These are phyloP conservation scores for Danio rerio DNA, from an alignment of 2,113 vertebrate genomes.

Conservation along the genomic window DNA sequence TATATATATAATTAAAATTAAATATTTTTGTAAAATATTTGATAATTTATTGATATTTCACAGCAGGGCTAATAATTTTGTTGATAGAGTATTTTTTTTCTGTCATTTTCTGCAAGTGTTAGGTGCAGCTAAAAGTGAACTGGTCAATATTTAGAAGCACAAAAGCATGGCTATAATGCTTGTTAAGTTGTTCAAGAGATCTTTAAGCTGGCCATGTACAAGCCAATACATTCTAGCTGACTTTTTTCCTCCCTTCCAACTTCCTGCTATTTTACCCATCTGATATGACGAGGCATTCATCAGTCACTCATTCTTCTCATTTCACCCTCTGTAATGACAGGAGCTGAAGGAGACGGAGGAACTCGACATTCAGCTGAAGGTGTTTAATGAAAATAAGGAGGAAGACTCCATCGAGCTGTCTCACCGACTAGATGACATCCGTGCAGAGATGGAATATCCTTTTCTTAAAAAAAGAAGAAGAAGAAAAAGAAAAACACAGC, in stretches of 20 bases:
- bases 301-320: conserved; percentile 6
- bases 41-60: too few species aligned
- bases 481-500: neutral
- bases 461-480: conserved; percentile 68
- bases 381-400: conserved; percentile 99
- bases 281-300: neutral
- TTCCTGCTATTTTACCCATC: neutral
- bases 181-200: neutral
- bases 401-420: conserved; percentile 95
- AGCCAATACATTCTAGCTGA: neutral
- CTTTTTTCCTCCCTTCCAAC: neutral
- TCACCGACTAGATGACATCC: conserved; percentile 94
- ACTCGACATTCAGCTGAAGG: conserved; percentile 96
- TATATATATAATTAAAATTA: too few species aligned
- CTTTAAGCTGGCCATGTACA: neutral
- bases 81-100: too few species aligned
- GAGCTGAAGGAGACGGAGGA: conserved; percentile 97
- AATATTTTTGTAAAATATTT: too few species aligned
- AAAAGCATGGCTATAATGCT: neutral
- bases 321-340: conserved; percentile 66
- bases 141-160: neutral
- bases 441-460: conserved; percentile 99
- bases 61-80: too few species aligned
- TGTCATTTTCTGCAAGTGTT: too few species aligned
- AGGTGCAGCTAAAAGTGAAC: neutral